Evolutionary conservation across 2,113 vertebrate species (phyloP).

Genomic region (Ploceus nigricollis): DNA sequence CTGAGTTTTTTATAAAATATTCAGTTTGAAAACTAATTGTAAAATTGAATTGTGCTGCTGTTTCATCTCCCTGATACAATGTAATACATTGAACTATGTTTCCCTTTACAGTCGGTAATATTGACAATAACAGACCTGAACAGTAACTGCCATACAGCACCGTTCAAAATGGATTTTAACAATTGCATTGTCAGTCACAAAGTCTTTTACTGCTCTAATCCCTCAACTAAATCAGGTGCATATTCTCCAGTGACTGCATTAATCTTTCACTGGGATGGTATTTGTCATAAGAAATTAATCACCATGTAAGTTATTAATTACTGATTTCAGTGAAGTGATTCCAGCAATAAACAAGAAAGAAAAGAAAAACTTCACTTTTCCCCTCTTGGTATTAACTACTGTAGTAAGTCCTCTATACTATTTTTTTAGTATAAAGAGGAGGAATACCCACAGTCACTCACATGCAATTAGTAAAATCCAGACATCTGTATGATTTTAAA

Average conservation of each 20-base stretch:
- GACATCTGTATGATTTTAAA: background rate
- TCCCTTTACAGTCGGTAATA: background rate
- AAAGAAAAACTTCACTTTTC: background rate
- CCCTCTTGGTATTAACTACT: background rate
- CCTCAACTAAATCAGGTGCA: background rate
- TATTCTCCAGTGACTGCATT: background rate
- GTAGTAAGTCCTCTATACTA: background rate
- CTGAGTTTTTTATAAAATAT: background rate
- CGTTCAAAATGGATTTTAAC: background rate
- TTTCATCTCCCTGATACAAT: background rate
- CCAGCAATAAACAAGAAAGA: background rate
- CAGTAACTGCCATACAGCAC: background rate
- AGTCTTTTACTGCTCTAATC: background rate
- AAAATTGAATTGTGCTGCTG: background rate
- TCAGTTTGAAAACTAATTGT: background rate
- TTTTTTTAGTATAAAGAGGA: background rate
- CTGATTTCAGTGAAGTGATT: background rate
- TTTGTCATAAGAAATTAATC: background rate
- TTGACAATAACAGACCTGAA: background rate
- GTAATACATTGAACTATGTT: background rate
- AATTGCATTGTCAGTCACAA: background rate
- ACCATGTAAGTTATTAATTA: background rate
- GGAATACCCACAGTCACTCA: background rate
- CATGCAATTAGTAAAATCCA: background rate
- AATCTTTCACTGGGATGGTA: background rate